phyloP scores from a whole-genome alignment of 2,888 invertebrate genomes.

The Belgica antarctica region DNA sequence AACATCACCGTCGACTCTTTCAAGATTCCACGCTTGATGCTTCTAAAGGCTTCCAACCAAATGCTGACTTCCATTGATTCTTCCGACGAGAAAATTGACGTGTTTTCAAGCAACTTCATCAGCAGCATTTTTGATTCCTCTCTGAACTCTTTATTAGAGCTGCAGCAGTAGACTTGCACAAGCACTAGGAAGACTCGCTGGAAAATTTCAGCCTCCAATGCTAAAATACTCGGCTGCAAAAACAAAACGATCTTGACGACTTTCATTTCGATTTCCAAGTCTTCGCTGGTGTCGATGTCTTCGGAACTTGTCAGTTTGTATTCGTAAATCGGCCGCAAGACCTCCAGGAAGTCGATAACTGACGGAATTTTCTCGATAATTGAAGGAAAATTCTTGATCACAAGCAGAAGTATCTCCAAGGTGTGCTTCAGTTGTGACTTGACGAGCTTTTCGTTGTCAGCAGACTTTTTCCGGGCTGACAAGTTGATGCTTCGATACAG shows the following conservation, averaged over 20 bases:
- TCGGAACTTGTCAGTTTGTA: constrained; percentile 17
- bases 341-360: constrained; percentile 52
- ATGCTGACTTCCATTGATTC: constrained; percentile 64
- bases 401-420: constrained; percentile 51
- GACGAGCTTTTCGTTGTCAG: constrained; percentile 5
- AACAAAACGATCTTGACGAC: constrained; percentile 52
- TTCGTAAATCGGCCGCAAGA: constrained; percentile 52
- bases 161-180: constrained; percentile 56
- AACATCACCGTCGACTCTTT: constrained; percentile 16
- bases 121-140: constrained; percentile 60
- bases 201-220: constrained; percentile 59
- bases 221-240: constrained; percentile 57
- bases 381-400: constrained; percentile 52
- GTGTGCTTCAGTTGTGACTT: constrained; percentile 38
- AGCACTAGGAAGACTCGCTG: constrained; percentile 60
- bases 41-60: constrained; percentile 59
- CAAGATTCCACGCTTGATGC: constrained; percentile 46
- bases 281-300: constrained; percentile 32
- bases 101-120: constrained; percentile 61
- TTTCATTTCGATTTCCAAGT: constrained; percentile 47
- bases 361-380: constrained; percentile 52
- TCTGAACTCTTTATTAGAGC: constrained; percentile 45
- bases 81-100: constrained; percentile 65
- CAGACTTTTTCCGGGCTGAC: not conserved
- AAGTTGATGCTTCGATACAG: constrained; percentile 47